Conservation (phyloP, 2,797 vertebrate genomes). For the Ispidina lecontei region DNA sequence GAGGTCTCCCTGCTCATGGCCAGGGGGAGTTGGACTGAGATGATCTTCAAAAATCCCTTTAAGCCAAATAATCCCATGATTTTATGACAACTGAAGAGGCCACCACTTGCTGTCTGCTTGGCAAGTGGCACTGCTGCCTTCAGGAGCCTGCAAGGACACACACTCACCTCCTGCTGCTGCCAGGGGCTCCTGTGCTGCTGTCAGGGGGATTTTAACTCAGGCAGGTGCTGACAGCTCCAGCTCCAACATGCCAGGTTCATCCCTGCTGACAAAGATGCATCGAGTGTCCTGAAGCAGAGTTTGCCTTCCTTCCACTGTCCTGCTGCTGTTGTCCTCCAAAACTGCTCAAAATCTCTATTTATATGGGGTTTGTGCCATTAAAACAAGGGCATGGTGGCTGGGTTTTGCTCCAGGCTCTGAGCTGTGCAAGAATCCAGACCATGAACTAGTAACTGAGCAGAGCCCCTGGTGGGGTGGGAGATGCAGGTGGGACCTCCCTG, state of each 20-base stretch:
- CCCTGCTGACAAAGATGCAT: background rate
- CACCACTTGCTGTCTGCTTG: background rate
- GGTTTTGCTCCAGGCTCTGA: background rate
- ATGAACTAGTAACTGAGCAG: rapidly evolving
- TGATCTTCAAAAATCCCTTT: no score
- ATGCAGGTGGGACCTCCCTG: background rate
- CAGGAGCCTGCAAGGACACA: background rate
- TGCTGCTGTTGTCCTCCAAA: background rate
- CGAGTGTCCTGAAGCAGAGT: background rate
- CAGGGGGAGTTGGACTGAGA: no score
- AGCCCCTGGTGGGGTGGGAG: rapidly evolving
- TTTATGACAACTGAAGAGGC: background rate
- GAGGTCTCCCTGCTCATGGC: no score
- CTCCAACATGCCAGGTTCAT: background rate
- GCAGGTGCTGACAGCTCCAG: background rate
- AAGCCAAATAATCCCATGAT: no score
- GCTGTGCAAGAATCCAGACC: background rate
- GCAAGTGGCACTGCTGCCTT: background rate
- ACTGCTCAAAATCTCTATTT: background rate
- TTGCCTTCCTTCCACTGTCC: background rate
- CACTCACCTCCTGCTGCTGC: background rate
- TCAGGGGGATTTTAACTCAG: background rate
- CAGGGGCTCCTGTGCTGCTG: background rate
- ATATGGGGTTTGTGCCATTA: background rate
- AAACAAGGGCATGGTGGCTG: background rate